Conservation (phyloP, 1,140 invertebrate species). For the Holcopasites calliopsidis region DNA sequence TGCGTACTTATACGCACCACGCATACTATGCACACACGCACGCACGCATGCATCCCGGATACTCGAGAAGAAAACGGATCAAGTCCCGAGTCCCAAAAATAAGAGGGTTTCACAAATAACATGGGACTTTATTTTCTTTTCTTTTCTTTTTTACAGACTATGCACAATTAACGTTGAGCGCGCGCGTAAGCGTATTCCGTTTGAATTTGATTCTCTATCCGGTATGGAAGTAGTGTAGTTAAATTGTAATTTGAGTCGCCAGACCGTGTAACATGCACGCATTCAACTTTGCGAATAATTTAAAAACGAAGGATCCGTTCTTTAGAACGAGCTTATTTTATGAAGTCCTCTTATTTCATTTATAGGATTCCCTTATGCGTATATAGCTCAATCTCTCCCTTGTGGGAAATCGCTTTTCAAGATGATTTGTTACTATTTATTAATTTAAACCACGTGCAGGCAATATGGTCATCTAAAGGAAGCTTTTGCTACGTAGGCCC, state of each 20-base stretch:
- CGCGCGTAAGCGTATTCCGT: slow-evolving; percentile 22
- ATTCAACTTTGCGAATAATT: slow-evolving; percentile 26
- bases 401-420: slow-evolving; percentile 53
- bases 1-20: slow-evolving; percentile 14
- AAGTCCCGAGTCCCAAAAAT: slow-evolving; percentile 23
- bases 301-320: not conserved
- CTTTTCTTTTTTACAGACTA: slow-evolving; percentile 16
- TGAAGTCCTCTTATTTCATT: slow-evolving; percentile 17
- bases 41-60: not conserved
- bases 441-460: slow-evolving; percentile 67
- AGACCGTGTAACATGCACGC: slow-evolving; percentile 16
- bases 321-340: not conserved
- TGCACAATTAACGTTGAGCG: slow-evolving; percentile 20
- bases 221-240: not conserved
- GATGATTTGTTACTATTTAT: slow-evolving; percentile 71
- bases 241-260: not conserved
- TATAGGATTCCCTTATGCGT: not conserved
- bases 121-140: not conserved
- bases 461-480: slow-evolving; percentile 43
- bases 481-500: slow-evolving; percentile 76
- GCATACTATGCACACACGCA: slow-evolving; percentile 2
- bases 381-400: slow-evolving; percentile 24
- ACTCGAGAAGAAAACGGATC: slow-evolving; percentile 1
- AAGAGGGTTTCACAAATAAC: slow-evolving; percentile 11
- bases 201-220: not conserved